phyloP scores from a whole-genome alignment of 1,140 invertebrate genomes.

The Aethina tumida region DNA sequence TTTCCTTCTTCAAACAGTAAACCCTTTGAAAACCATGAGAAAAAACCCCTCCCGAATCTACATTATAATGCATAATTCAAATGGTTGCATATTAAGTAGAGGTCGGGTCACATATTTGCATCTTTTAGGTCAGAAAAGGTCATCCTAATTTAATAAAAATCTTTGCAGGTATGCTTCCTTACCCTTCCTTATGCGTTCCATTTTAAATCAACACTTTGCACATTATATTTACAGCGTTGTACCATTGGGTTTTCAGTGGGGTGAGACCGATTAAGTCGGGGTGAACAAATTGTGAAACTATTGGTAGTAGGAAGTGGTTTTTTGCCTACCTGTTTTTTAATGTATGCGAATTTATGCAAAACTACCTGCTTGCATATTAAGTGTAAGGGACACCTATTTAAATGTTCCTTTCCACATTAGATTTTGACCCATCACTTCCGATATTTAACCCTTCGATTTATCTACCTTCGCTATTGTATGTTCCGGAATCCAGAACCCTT shows the following conservation, averaged over 20 bases:
- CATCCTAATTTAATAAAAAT: conserved; percentile 27
- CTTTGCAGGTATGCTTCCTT: conserved; percentile 22
- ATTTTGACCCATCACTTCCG: no score
- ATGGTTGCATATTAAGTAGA: conserved; percentile 29
- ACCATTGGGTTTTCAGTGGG: neutral
- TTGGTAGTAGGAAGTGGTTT: conserved; percentile 23
- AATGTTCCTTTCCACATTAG: no score
- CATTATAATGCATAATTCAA: conserved; percentile 27
- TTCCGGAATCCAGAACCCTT: no score
- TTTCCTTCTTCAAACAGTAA: conserved; percentile 10
- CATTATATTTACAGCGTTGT: conserved; percentile 7
- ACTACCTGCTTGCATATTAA: conserved; percentile 37
- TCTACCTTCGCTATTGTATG: conserved; percentile 13
- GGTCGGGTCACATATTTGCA: conserved; percentile 29
- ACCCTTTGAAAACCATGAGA: conserved; percentile 25
- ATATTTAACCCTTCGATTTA: conserved; percentile 18
- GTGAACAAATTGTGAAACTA: conserved; percentile 16
- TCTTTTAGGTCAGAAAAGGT: conserved; percentile 27
- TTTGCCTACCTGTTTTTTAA: conserved; percentile 36
- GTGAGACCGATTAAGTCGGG: neutral
- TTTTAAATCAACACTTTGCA: conserved; percentile 15
- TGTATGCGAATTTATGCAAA: conserved; percentile 35
- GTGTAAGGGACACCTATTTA: conserved; percentile 35
- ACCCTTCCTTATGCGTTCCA: conserved; percentile 11
- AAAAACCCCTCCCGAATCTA: conserved; percentile 24